These are phyloP conservation scores for Colius striatus DNA, from an alignment of 2,113 vertebrate genomes.

Conservation along the genomic window DNA sequence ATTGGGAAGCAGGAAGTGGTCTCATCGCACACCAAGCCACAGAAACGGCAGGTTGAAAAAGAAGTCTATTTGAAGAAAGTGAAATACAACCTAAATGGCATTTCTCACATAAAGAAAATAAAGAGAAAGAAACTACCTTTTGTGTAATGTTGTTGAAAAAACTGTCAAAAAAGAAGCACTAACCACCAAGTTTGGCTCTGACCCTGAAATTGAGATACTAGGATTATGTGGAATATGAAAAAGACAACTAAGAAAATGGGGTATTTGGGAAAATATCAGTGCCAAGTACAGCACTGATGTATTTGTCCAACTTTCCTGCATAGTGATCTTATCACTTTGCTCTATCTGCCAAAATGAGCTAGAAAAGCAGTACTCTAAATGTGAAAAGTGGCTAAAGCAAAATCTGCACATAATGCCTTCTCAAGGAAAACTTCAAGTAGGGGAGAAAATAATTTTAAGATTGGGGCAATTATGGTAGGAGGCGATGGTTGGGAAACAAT, in stretches of 20 bases:
- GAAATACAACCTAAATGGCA: not conserved
- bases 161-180: accelerated
- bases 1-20: not conserved
- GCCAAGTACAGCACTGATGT: not conserved
- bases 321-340: not conserved
- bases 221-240: not conserved
- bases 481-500: not conserved
- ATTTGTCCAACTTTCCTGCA: not conserved
- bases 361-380: not conserved
- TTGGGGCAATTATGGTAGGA: not conserved
- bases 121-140: not conserved
- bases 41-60: not conserved
- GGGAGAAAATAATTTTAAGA: not conserved
- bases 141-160: not conserved
- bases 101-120: not conserved
- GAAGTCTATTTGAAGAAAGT: not conserved
- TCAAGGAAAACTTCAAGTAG: not conserved
- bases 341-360: constrained; percentile 21
- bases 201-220: not conserved
- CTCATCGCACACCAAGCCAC: not conserved
- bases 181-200: not conserved
- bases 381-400: not conserved
- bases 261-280: not conserved
- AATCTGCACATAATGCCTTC: not conserved
- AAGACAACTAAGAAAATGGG: not conserved